Conservation (phyloP, 2,113 vertebrate species). For the Saccopteryx leptura region DNA sequence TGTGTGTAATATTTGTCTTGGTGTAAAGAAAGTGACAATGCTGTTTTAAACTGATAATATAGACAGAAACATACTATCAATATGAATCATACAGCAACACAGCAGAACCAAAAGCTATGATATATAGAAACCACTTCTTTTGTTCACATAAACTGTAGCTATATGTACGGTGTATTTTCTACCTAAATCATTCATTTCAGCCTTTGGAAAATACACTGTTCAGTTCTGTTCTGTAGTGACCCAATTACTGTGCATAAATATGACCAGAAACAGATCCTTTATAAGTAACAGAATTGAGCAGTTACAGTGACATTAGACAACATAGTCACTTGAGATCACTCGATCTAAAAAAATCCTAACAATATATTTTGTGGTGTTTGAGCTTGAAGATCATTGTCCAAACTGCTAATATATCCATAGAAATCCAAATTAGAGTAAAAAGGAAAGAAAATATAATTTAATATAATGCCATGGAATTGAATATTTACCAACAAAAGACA, state of each 20-base stretch:
- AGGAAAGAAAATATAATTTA: not conserved
- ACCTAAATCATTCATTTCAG: not conserved
- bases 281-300: not conserved
- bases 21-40: not conserved
- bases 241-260: not conserved
- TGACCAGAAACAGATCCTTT: not conserved
- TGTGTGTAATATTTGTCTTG: not conserved
- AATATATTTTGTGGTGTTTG: not conserved
- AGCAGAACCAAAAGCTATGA: not conserved
- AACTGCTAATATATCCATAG: not conserved
- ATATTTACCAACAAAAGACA: slow-evolving; percentile 1
- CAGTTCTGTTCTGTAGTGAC: not conserved
- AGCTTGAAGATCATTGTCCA: not conserved
- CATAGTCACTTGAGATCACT: slow-evolving; percentile 18
- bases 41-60: not conserved
- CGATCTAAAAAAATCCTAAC: not conserved
- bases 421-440: not conserved
- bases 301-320: not conserved
- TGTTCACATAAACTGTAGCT: not conserved
- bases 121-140: not conserved
- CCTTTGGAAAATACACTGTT: not conserved
- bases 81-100: not conserved
- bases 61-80: not conserved
- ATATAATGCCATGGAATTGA: not conserved
- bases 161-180: not conserved